phyloP scores from a whole-genome alignment of 1,140 invertebrate species.

The Drosophila kurseongensis region DNA sequence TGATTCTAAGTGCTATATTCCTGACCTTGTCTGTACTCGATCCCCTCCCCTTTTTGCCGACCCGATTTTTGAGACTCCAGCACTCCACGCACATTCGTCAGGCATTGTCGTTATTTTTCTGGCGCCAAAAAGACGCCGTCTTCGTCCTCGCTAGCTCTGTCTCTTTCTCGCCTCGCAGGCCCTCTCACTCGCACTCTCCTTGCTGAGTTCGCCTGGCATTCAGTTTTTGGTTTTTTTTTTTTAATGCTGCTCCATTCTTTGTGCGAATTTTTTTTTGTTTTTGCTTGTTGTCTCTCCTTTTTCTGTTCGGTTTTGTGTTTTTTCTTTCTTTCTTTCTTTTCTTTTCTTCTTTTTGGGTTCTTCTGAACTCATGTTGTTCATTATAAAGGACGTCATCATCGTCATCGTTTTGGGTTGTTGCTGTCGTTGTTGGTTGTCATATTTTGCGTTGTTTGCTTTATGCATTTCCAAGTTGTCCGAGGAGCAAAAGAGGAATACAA shows the following conservation, averaged over 20 bases:
- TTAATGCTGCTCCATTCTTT: slow-evolving; percentile 60
- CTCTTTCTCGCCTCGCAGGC: slow-evolving; percentile 7
- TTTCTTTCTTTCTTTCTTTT: slow-evolving; percentile 4
- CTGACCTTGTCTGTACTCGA: slow-evolving; percentile 8
- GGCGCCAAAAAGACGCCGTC: slow-evolving; percentile 83
- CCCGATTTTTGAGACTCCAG: slow-evolving; percentile 5
- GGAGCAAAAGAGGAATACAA: neutral
- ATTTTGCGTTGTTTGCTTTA: slow-evolving; percentile 72
- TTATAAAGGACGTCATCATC: slow-evolving; percentile 74
- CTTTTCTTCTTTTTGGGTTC: slow-evolving; percentile 53
- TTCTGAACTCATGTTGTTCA: slow-evolving; percentile 78
- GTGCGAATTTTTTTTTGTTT: slow-evolving; percentile 41
- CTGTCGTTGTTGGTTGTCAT: slow-evolving; percentile 60
- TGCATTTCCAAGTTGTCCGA: slow-evolving; percentile 66
- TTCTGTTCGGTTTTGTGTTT: slow-evolving; percentile 36
- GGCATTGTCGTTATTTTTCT: slow-evolving; percentile 84
- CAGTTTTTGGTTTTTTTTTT: slow-evolving; percentile 26
- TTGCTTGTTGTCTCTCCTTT: slow-evolving; percentile 37
- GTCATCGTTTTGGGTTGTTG: slow-evolving; percentile 51
- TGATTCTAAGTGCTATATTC: slow-evolving; percentile 2
- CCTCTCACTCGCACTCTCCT: slow-evolving; percentile 17
- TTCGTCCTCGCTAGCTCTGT: slow-evolving; percentile 46
- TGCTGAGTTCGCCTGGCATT: slow-evolving; percentile 6
- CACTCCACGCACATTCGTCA: slow-evolving; percentile 66
- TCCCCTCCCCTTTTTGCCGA: slow-evolving; percentile 15